Conservation (phyloP, 1,140 invertebrate species). For the Macrocentrus cingulum region DNA sequence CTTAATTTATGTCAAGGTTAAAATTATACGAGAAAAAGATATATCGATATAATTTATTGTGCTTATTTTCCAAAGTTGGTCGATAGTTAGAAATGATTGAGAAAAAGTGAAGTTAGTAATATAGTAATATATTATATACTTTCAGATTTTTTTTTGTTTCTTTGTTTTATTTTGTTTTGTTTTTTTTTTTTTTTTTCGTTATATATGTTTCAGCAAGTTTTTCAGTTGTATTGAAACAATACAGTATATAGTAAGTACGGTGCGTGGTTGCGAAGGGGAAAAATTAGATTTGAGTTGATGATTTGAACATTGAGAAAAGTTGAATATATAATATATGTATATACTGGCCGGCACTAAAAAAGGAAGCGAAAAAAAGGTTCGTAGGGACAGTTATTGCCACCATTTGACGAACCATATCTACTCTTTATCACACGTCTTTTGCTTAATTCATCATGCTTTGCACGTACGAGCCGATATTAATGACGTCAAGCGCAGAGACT, state of each 20-base stretch:
- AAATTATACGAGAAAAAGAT: no score
- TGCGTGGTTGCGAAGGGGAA: slow-evolving; percentile 19
- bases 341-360: slow-evolving; percentile 33
- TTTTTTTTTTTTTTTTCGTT: slow-evolving; percentile 15
- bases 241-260: slow-evolving; percentile 18
- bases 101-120: no score
- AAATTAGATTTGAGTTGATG: slow-evolving; percentile 10
- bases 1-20: no score
- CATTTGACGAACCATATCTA: slow-evolving; percentile 31
- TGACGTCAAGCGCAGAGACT: slow-evolving; percentile 30
- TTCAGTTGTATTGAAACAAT: background rate
- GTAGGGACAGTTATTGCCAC: slow-evolving; percentile 29
- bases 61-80: no score
- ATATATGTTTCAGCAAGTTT: background rate
- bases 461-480: slow-evolving; percentile 32
- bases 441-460: slow-evolving; percentile 35
- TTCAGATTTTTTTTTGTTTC: no score
- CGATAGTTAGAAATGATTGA: no score
- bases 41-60: no score
- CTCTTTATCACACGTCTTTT: slow-evolving; percentile 36
- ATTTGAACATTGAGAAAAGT: slow-evolving; percentile 21
- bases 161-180: slow-evolving; percentile 2
- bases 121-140: no score
- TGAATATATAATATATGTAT: no score
- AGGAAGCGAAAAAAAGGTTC: slow-evolving; percentile 33